Percentiles rank a stretch among this genome's conserved stretches.
Conservation (phyloP, 2,797 vertebrate species). For the Mycteria americana region DNA sequence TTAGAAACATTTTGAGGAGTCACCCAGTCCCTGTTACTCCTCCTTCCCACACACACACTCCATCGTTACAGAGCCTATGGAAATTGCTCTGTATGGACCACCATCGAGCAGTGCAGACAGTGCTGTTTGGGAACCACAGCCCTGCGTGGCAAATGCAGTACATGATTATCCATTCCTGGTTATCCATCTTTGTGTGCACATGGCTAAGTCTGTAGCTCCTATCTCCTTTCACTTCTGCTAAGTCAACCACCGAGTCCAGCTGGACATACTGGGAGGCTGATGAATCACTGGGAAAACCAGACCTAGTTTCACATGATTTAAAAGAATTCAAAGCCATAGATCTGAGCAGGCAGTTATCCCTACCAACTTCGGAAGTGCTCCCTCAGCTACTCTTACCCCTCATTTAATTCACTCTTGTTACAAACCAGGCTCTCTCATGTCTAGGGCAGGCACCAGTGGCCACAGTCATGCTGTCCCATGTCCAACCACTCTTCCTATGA, state of each 20-base stretch:
- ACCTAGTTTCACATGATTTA: not conserved
- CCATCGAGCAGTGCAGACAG: rapidly evolving
- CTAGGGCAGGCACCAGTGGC: not conserved
- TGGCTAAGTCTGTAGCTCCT: not conserved
- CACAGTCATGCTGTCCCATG: not conserved
- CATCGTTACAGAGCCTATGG: not conserved
- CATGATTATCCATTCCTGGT: not conserved
- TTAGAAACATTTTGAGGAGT: slow-evolving; percentile 1
- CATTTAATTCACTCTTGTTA: not conserved
- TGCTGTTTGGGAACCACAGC: not conserved
- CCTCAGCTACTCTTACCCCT: not conserved
- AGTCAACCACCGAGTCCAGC: not conserved
- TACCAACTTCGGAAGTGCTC: not conserved
- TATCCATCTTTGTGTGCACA: not conserved
- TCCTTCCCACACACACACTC: not conserved
- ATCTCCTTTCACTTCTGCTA: not conserved
- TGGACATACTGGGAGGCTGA: not conserved
- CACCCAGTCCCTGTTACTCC: not conserved
- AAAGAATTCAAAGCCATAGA: not conserved
- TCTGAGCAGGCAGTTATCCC: not conserved
- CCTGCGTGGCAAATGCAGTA: not conserved
- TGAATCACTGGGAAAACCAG: not conserved
- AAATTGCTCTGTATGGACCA: not conserved
- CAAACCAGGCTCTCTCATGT: not conserved
- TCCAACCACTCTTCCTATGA: rapidly evolving